Conservation (phyloP, 2,888 invertebrate species). For the Alloscopus bannaensis region DNA sequence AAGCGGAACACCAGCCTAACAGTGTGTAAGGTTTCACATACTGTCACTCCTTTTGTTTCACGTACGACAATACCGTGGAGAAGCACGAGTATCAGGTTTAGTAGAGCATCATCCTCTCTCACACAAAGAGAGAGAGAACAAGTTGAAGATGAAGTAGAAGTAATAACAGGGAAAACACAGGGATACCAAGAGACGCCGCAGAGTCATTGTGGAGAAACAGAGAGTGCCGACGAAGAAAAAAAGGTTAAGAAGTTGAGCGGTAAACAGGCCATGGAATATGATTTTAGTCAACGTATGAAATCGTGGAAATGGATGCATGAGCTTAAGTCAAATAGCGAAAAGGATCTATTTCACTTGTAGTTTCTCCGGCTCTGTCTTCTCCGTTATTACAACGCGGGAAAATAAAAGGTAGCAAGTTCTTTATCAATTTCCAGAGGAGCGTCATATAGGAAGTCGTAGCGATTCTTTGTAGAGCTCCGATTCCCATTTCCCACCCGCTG, state of each 20-base stretch:
- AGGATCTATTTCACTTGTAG: slow-evolving; percentile 41
- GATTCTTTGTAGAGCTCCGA: slow-evolving; percentile 64
- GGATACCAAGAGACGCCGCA: neutral
- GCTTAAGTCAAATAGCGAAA: slow-evolving; percentile 66
- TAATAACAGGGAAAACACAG: neutral
- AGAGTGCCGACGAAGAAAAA: slow-evolving; percentile 3
- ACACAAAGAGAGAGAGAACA: too few relatives aligned
- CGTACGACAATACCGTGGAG: too few relatives aligned
- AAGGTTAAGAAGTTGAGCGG: slow-evolving; percentile 55
- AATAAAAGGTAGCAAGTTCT: slow-evolving; percentile 51
- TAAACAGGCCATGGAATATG: slow-evolving; percentile 64
- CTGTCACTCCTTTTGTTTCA: too few relatives aligned
- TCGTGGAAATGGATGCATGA: slow-evolving; percentile 57
- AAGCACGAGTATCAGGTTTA: too few relatives aligned
- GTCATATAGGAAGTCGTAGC: slow-evolving; percentile 57
- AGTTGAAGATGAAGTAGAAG: neutral
- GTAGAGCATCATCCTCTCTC: too few relatives aligned
- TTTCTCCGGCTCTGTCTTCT: neutral
- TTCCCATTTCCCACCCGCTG: slow-evolving; percentile 68
- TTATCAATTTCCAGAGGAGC: slow-evolving; percentile 63
- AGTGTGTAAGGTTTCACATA: too few relatives aligned
- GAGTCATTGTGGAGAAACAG: neutral
- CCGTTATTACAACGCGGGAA: slow-evolving; percentile 9
- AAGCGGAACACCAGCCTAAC: too few relatives aligned
- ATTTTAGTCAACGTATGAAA: slow-evolving; percentile 45